Evolutionary conservation across 2,797 vertebrate genomes (phyloP), one percentile per base, ranked within the genome.

Genomic region (Falco naumanni): DNA sequence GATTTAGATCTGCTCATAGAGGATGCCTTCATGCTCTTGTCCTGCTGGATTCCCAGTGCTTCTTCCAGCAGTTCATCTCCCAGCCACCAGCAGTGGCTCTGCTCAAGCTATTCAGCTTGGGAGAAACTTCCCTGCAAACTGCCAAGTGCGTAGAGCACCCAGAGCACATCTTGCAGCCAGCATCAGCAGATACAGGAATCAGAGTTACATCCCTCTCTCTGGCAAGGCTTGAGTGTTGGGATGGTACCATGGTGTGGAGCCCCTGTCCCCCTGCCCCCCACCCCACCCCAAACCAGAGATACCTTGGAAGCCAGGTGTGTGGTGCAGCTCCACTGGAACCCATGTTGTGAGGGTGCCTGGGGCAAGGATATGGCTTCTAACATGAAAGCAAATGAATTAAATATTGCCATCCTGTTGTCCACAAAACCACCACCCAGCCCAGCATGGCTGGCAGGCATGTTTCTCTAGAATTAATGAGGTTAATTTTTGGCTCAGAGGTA

Each of bases 381-480:
- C 19, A 54, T 5, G 15, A 84, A 87, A 85, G 68, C 6, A 64
- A 82, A 50, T 25, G 2, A 81, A 71, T 37, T 88, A 51, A 74
- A 64, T 47, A 16, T 41, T 93, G n/a, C 5, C 17, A 24, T 88
- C 16, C 12, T 53, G 6, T 47, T 74, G 34, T 87, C 26, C 53
- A 70, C 53, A 85, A 79, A 92, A 28, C 20, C 22, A n/a, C 13
- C 39, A 39, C 16, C 6, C 19, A 51, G 31, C 24, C 56, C 33
- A 89, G 20, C 5, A 24, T 7, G 13, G 21, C 26, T 56, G 48
- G 18, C 37, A 82, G 47, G 13, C 0, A 0, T 14, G 6, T 63
- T 90, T 74, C 34, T 79, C 39, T 63, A 59, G 26, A 89, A 63
- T 19, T 45, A 77, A 26, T 24, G 15, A 61, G n/a, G 26, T 48